Evolutionary conservation across 2,113 vertebrate genomes (phyloP), one percentile per base, ranked within the genome.

Genomic region (Syrmaticus mikado): DNA sequence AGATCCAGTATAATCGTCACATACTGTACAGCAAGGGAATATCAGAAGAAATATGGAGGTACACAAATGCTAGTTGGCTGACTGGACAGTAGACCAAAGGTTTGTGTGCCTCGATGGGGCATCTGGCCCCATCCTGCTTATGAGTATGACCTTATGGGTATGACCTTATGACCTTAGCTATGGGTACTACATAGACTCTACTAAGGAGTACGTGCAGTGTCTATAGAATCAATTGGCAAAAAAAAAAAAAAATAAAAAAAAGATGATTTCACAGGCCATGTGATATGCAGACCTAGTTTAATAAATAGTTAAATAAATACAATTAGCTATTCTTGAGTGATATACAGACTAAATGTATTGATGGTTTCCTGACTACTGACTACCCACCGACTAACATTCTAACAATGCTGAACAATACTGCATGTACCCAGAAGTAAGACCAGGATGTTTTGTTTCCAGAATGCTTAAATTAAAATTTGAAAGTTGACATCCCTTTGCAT

Each of bases 221-320:
- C 36, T 68, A 20, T 17, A 28, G 41, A 55, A 66, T 27, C 43
- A 61, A 40, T 8, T 82, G 43, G 30, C 28, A 46, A 75, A 67
- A 83, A 32, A 48, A 41, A 41, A 83, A 30, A 46, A 41, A 41
- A 40, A 41, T n/a, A 48, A 46, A 48, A 24, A 48, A 82, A 21
- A 28, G 10, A 50, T 45, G 0, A 67, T 75, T 89, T 89, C 43
- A 75, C 52, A 73, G 74, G 53, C 82, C 62, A 60, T 48, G 48
- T 70, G 64, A 13, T 66, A 62, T 50, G 40, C 41, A 76, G 48
- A 79, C 32, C 38, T 60, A 17, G 3, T 84, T 88, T 90, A 86
- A 78, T 89, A 86, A 84, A 4, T 41, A 40, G 53, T 45, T 90
- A 82, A 82, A 90, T 82, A 41, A 87, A 66, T 62, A 79, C 48